phyloP scores from a whole-genome alignment of 2,797 vertebrate genomes.

The Neosalanx taihuensis region DNA sequence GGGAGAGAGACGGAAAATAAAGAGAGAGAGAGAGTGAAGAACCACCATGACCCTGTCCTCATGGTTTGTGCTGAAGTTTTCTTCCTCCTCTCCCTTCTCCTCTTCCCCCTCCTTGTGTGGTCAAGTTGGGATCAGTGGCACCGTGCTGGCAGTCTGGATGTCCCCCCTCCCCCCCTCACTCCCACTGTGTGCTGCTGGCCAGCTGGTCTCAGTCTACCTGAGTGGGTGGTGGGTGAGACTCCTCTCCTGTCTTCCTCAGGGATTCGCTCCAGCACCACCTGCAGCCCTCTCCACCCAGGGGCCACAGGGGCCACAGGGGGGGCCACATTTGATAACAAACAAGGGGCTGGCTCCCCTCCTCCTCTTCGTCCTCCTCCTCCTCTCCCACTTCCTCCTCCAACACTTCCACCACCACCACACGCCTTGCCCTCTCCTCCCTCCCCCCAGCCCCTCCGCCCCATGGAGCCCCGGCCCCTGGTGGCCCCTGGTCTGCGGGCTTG shows the following conservation, averaged over 20 bases:
- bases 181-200: slow-evolving; percentile 71
- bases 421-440: slow-evolving; percentile 60
- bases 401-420: slow-evolving; percentile 45
- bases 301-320: slow-evolving; percentile 78
- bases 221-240: slow-evolving; percentile 86
- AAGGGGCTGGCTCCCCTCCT: slow-evolving; percentile 69
- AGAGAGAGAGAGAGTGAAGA: slow-evolving; percentile 57
- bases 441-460: slow-evolving; percentile 65
- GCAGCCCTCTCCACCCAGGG: slow-evolving; percentile 71
- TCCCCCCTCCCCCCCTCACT: slow-evolving; percentile 50
- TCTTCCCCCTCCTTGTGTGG: slow-evolving; percentile 33
- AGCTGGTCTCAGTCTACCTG: slow-evolving; percentile 78
- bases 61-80: slow-evolving; percentile 64
- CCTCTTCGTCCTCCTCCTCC: slow-evolving; percentile 55
- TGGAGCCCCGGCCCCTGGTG: slow-evolving; percentile 71
- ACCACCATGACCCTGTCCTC: slow-evolving; percentile 61
- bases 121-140: slow-evolving; percentile 53
- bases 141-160: slow-evolving; percentile 68
- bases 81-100: slow-evolving; percentile 62
- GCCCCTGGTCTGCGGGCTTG: slow-evolving; percentile 71
- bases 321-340: slow-evolving; percentile 74
- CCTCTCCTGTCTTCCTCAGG: slow-evolving; percentile 94
- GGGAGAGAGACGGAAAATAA: slow-evolving; percentile 34
- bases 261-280: slow-evolving; percentile 77
- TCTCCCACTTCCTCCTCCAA: slow-evolving; percentile 37